phyloP scores from a whole-genome alignment of 2,888 invertebrate genomes.

The Charanyca ferruginea region DNA sequence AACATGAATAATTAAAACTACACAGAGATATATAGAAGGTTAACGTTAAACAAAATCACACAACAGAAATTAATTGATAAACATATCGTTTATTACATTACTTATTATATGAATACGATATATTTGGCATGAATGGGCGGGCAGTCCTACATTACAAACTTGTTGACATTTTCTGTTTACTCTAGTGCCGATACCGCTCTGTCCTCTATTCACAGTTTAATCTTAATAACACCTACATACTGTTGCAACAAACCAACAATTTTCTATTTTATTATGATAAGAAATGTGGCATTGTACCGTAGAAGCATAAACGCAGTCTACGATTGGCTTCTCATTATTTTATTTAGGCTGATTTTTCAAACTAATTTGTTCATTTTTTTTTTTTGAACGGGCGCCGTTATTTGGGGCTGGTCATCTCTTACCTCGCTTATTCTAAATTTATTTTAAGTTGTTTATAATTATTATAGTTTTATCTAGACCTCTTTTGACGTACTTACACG shows the following conservation, averaged over 20 bases:
- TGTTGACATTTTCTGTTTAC: constrained; percentile 5
- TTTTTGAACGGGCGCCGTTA: too few species aligned
- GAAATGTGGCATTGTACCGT: too few species aligned
- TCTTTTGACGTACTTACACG: too few species aligned
- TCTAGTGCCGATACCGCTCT: constrained; percentile 21
- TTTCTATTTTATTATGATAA: not conserved
- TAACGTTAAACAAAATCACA: constrained; percentile 50
- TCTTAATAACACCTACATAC: not conserved
- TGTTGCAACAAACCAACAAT: not conserved
- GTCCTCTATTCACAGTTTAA: not conserved
- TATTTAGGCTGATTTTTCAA: too few species aligned
- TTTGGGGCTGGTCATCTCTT: too few species aligned
- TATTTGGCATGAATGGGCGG: constrained; percentile 59
- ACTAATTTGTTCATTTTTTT: too few species aligned
- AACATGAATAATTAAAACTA: constrained; percentile 22
- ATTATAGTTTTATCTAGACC: too few species aligned
- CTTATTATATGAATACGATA: constrained; percentile 66
- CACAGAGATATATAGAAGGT: constrained; percentile 17
- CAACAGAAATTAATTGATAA: constrained; percentile 64
- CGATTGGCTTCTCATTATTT: too few species aligned
- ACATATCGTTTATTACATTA: constrained; percentile 74
- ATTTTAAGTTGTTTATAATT: too few species aligned
- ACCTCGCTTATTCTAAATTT: too few species aligned
- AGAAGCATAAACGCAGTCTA: too few species aligned
- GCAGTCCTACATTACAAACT: constrained; percentile 60